These are phyloP conservation scores for Melanophora roralis DNA, from an alignment of 2,888 invertebrate genomes.

Conservation along the genomic window DNA sequence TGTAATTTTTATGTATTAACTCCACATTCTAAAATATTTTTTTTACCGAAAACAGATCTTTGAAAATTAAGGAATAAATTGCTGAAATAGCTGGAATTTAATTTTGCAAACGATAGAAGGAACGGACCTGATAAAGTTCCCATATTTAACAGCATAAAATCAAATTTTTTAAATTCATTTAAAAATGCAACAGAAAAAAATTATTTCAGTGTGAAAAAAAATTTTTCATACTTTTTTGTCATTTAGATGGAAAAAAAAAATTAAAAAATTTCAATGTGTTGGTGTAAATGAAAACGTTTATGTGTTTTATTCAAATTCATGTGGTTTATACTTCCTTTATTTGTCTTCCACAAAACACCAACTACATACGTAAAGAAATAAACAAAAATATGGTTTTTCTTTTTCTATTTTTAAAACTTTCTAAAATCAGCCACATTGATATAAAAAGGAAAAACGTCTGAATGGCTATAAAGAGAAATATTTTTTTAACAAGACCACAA, in stretches of 20 bases:
- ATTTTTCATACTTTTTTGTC: not conserved
- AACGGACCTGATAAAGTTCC: too few relatives aligned
- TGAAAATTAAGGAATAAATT: too few relatives aligned
- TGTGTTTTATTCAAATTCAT: not conserved
- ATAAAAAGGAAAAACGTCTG: not conserved
- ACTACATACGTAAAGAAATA: too few relatives aligned
- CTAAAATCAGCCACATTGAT: conserved; percentile 17
- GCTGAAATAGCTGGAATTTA: too few relatives aligned
- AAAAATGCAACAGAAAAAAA: too few relatives aligned
- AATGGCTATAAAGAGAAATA: conserved; percentile 10
- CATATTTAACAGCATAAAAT: too few relatives aligned
- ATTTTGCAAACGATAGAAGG: too few relatives aligned
- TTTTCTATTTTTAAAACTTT: conserved; percentile 5
- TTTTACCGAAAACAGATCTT: too few relatives aligned
- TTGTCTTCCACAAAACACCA: not conserved
- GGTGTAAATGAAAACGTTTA: not conserved
- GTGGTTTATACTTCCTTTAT: conserved; percentile 2
- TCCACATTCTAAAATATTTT: too few relatives aligned
- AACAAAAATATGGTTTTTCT: not conserved
- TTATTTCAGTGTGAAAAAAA: not conserved
- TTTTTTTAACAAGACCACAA: not conserved
- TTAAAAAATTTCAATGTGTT: conserved; percentile 30
- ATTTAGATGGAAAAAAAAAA: not conserved
- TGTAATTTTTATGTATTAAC: too few relatives aligned
- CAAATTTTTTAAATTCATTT: too few relatives aligned